phyloP scores from a whole-genome alignment of 2,797 vertebrate species.

The Nyctibius grandis region DNA sequence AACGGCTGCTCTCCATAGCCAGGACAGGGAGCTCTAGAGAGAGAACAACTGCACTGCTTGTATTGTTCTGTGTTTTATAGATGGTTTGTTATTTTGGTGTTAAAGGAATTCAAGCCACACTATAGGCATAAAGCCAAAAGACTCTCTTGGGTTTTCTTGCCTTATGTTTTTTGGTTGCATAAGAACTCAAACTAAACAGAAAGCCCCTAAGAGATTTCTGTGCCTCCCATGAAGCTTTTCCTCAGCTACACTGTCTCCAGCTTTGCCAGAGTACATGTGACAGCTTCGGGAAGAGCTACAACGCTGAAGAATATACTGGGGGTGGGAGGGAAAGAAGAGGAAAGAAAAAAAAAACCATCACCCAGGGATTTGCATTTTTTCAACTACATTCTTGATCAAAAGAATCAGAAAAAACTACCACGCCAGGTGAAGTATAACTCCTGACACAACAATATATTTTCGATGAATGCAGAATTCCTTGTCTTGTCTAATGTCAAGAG shows the following conservation, averaged over 20 bases:
- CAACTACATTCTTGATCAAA: background rate
- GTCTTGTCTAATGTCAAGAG: background rate
- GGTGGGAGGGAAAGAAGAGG: background rate
- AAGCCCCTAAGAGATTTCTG: background rate
- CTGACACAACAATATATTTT: background rate
- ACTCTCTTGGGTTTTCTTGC: constrained; percentile 26
- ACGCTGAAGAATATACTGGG: background rate
- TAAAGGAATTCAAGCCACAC: constrained; percentile 47
- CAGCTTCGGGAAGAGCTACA: background rate
- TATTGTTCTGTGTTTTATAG: constrained; percentile 44
- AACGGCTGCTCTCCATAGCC: background rate
- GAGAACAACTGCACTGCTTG: background rate
- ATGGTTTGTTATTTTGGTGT: background rate
- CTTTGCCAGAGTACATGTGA: background rate
- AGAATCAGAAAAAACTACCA: background rate
- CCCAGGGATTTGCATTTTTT: background rate
- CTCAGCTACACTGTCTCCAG: background rate
- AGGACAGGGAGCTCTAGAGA: constrained; percentile 27
- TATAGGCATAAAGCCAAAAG: constrained; percentile 32
- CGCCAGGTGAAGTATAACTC: background rate
- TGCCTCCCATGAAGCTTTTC: background rate
- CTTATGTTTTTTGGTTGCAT: background rate
- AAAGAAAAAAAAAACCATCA: background rate
- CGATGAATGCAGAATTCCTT: background rate
- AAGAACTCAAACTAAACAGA: constrained; percentile 27